Evolutionary conservation across 2,797 vertebrate genomes (phyloP).

Genomic region (Poecilia wingei): DNA sequence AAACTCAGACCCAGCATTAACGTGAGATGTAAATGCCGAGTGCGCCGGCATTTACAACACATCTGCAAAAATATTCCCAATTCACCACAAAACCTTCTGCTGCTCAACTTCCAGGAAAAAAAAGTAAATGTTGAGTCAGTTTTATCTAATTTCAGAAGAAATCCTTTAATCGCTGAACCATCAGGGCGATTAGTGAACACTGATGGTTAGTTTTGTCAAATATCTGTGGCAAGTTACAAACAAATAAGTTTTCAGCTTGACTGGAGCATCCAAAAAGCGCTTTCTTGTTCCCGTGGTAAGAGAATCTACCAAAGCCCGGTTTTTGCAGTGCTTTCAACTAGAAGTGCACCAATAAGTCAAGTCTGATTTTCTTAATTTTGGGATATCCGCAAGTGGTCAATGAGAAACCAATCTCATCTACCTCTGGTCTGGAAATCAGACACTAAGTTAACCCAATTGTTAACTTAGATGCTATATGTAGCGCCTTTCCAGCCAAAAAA

Average conservation of each 20-base stretch:
- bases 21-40: slow-evolving; percentile 15
- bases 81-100: background rate
- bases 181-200: background rate
- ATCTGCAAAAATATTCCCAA: slow-evolving; percentile 15
- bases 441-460: background rate
- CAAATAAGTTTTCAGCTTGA: background rate
- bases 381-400: background rate
- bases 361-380: background rate
- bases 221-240: background rate
- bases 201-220: background rate
- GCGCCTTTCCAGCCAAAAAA: background rate
- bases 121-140: background rate
- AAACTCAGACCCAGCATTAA: slow-evolving; percentile 15
- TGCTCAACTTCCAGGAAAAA: background rate
- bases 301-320: background rate
- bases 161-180: background rate
- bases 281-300: background rate
- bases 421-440: background rate
- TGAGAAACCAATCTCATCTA: background rate
- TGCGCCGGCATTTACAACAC: slow-evolving; percentile 6
- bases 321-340: background rate
- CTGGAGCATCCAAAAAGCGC: background rate
- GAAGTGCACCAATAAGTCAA: background rate
- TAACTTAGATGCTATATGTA: background rate
- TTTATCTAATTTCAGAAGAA: background rate